These are phyloP conservation scores for Anabacerthia variegaticeps DNA, from an alignment of 2,797 vertebrate species.

Conservation along the genomic window DNA sequence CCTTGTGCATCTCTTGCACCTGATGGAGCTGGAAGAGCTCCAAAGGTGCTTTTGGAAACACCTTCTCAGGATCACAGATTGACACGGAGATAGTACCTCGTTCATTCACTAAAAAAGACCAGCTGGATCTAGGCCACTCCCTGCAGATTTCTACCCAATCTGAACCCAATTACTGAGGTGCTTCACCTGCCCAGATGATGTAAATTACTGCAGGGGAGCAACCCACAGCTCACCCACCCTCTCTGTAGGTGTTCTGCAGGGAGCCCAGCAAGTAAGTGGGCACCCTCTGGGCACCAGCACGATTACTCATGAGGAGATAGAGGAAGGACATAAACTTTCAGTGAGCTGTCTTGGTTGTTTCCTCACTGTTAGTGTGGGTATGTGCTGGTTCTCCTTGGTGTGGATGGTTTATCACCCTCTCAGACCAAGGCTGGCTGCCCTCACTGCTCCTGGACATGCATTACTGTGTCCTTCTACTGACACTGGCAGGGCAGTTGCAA, in stretches of 20 bases:
- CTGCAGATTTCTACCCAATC: background rate
- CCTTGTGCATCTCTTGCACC: background rate
- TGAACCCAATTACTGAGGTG: background rate
- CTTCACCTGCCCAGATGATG: background rate
- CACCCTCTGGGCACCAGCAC: background rate
- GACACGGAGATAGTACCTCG: background rate
- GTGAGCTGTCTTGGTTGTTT: background rate
- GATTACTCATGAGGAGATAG: background rate
- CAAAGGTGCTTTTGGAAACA: background rate
- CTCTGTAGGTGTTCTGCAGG: background rate
- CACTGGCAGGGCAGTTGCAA: accelerated
- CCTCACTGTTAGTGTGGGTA: accelerated
- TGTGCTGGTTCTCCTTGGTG: background rate
- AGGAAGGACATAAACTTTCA: background rate
- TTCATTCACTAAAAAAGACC: background rate
- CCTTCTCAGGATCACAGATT: accelerated
- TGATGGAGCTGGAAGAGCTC: background rate
- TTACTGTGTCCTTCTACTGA: background rate
- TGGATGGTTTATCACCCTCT: background rate
- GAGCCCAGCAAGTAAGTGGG: background rate
- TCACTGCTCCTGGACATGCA: accelerated
- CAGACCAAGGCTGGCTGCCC: background rate
- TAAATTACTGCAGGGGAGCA: background rate
- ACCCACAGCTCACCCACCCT: background rate
- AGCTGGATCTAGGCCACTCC: background rate